Conservation (phyloP, 2,113 vertebrate species). For the Oceanites oceanicus region DNA sequence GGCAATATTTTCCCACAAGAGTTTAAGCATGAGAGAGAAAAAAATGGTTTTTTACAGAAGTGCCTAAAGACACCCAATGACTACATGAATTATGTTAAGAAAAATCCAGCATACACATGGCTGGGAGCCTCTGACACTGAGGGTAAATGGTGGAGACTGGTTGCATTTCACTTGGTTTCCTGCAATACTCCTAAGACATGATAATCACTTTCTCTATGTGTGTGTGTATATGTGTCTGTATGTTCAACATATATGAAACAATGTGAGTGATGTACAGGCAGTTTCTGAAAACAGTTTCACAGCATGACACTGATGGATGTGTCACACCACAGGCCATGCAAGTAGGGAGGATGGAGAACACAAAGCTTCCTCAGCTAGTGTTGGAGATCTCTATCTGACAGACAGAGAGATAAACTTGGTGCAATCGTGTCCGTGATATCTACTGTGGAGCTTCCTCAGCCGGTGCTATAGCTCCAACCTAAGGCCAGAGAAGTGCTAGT, state of each 20-base stretch:
- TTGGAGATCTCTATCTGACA: neutral
- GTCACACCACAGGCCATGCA: neutral
- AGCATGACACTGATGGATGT: neutral
- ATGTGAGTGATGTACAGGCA: neutral
- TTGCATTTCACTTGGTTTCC: neutral
- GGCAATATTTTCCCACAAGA: neutral
- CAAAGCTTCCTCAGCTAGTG: neutral
- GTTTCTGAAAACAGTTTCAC: neutral
- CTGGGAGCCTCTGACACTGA: neutral
- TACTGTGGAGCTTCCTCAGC: neutral
- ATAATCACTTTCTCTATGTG: neutral
- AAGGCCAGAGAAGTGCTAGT: neutral
- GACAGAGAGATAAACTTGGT: neutral
- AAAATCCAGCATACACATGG: rapidly evolving
- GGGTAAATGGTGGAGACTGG: neutral
- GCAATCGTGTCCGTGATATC: neutral
- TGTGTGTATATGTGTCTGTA: neutral
- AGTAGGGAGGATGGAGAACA: neutral
- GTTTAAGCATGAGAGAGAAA: neutral
- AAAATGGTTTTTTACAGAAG: neutral
- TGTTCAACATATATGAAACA: neutral
- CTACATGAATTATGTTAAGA: neutral
- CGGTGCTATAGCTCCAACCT: neutral
- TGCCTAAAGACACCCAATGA: neutral
- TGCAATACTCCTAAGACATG: neutral